phyloP scores from a whole-genome alignment of 2,888 invertebrate species.

The Pterobdella sp. region DNA sequence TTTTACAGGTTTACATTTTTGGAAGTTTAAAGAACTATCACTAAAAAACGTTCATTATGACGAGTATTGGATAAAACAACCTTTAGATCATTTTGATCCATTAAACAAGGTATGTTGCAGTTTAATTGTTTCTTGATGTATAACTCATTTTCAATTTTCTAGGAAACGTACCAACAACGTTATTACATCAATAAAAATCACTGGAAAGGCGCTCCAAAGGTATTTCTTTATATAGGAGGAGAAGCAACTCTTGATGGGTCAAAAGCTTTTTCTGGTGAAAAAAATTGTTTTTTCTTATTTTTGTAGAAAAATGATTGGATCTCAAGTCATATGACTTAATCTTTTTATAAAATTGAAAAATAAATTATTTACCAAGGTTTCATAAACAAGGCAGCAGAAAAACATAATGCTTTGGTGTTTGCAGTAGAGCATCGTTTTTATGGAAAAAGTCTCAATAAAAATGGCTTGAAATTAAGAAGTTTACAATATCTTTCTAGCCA shows the following conservation, averaged over 20 bases:
- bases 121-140: not conserved
- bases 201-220: conserved; percentile 39
- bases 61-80: conserved; percentile 37
- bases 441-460: conserved; percentile 41
- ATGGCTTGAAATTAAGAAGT: conserved; percentile 39
- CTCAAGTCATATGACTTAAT: not conserved
- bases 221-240: conserved; percentile 42
- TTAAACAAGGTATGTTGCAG: conserved; percentile 29
- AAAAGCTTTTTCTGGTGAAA: conserved; percentile 35
- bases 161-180: conserved; percentile 40
- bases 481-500: conserved; percentile 41
- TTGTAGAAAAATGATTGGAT: not conserved
- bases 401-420: conserved; percentile 39
- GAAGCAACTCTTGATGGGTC: conserved; percentile 38
- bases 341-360: not conserved
- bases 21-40: conserved; percentile 2
- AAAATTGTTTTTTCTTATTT: too few species aligned
- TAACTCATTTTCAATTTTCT: conserved; percentile 23
- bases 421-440: conserved; percentile 42
- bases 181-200: conserved; percentile 40
- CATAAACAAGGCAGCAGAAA: conserved; percentile 39
- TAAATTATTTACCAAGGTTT: conserved; percentile 36
- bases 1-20: conserved; percentile 14
- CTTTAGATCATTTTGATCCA: conserved; percentile 42
- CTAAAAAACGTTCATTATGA: not conserved